phyloP scores from a whole-genome alignment of 2,888 invertebrate genomes.

The Andrena dorsata region DNA sequence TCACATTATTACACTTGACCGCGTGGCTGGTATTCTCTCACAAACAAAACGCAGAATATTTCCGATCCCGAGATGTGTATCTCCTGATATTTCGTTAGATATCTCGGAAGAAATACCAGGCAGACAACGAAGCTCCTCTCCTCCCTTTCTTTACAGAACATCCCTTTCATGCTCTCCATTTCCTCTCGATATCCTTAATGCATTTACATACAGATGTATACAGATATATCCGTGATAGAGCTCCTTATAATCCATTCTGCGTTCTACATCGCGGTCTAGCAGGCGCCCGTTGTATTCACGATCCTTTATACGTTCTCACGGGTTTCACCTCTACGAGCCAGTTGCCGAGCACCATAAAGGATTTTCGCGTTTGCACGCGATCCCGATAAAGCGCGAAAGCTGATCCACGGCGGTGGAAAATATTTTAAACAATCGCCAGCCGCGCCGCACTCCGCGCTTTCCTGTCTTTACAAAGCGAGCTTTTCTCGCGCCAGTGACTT shows the following conservation, averaged over 20 bases:
- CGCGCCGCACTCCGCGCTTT: not conserved
- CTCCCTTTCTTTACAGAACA: slow-evolving; percentile 8
- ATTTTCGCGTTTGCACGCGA: slow-evolving; percentile 5
- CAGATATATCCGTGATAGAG: not conserved
- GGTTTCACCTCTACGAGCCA: not conserved
- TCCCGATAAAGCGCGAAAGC: slow-evolving; percentile 24
- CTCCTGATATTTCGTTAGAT: not conserved
- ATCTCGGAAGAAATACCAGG: not conserved
- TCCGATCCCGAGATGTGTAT: not conserved
- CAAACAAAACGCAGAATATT: slow-evolving; percentile 1
- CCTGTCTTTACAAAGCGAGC: slow-evolving; percentile 4
- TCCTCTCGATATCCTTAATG: slow-evolving; percentile 2
- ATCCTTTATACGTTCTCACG: slow-evolving; percentile 1
- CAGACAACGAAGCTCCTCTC: not conserved
- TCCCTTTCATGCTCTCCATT: not conserved
- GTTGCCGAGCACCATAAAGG: not conserved
- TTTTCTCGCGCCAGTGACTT: not conserved
- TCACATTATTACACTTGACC: not conserved
- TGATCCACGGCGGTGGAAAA: not conserved
- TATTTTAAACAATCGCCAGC: slow-evolving; percentile 26
- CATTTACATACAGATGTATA: not conserved
- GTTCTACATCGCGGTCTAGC: not conserved
- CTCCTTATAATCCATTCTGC: slow-evolving; percentile 10
- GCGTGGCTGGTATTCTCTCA: not conserved
- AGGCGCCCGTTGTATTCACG: not conserved